phyloP scores from a whole-genome alignment of 2,113 vertebrate genomes.

The Phainopepla nitens region DNA sequence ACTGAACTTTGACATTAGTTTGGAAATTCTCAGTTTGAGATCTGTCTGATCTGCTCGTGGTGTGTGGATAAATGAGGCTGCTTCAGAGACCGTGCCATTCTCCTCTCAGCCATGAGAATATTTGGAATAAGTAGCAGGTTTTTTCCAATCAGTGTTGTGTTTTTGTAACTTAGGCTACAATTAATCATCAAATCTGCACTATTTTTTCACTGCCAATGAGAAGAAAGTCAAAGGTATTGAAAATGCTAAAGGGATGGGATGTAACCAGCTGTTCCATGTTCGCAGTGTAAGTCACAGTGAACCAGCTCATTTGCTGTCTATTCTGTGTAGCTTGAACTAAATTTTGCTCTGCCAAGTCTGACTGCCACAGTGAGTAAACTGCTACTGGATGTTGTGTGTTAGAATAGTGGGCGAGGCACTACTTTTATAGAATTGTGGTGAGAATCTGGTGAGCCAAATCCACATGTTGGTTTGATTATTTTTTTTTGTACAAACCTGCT shows the following conservation, averaged over 20 bases:
- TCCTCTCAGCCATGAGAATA: neutral
- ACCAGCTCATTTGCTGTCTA: neutral
- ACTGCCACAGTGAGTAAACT: slow-evolving; percentile 6
- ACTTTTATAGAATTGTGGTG: neutral
- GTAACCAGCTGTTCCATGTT: neutral
- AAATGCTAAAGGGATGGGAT: neutral
- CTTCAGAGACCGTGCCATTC: neutral
- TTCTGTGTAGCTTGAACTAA: neutral
- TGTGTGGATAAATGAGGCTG: neutral
- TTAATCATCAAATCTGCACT: slow-evolving; percentile 28
- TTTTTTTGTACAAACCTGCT: neutral
- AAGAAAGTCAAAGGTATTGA: neutral
- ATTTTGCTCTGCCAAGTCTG: slow-evolving; percentile 46
- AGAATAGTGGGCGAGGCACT: neutral
- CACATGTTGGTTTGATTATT: neutral
- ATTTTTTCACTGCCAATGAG: slow-evolving; percentile 14
- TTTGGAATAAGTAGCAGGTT: neutral
- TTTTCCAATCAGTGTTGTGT: slow-evolving; percentile 7
- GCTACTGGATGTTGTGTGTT: neutral
- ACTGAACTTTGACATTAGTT: slow-evolving; percentile 19
- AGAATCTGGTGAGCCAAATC: slow-evolving; percentile 19
- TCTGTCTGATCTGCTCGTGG: neutral
- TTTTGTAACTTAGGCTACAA: slow-evolving; percentile 7
- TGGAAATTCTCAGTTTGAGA: neutral
- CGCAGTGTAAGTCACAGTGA: neutral